Conservation (phyloP, 2,113 vertebrate species). For the Albula glossodonta region DNA sequence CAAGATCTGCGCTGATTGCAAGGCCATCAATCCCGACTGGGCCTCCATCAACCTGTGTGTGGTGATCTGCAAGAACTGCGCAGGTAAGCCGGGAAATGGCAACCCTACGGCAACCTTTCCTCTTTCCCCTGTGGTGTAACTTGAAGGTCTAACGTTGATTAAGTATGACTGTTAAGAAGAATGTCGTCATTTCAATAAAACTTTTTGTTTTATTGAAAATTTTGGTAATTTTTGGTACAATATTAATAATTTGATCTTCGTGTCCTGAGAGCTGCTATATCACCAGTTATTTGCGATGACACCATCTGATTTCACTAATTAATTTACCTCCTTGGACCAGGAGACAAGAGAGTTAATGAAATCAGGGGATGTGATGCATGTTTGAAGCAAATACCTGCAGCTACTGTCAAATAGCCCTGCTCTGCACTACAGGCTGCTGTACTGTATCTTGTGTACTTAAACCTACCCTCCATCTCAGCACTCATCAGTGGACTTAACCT, state of each 20-base stretch:
- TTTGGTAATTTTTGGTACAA: no score
- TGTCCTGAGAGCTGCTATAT: no score
- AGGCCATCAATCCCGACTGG: slow-evolving; percentile 88
- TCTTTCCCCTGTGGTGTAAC: neutral
- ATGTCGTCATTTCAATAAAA: no score
- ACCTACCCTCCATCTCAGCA: neutral
- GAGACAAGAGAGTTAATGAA: no score
- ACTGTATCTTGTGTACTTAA: neutral
- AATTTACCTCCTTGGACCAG: no score
- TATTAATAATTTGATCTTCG: no score
- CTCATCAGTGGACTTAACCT: neutral
- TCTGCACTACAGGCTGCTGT: neutral
- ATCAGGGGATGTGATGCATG: no score
- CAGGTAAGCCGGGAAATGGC: slow-evolving; percentile 67
- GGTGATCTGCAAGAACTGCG: slow-evolving; percentile 98
- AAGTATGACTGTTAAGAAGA: no score
- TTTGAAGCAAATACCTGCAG: no score
- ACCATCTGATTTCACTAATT: no score
- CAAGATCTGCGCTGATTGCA: slow-evolving; percentile 87
- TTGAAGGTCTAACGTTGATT: neutral
- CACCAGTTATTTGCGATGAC: no score
- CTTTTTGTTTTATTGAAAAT: no score
- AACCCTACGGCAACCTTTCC: neutral
- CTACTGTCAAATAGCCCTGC: neutral
- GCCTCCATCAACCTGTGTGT: slow-evolving; percentile 96